A percentile compares a stretch with the other conserved stretches of the same genome.
Evolutionary conservation across 2,113 vertebrate genomes (phyloP).

Genomic region (Malaclemys terrapin): DNA sequence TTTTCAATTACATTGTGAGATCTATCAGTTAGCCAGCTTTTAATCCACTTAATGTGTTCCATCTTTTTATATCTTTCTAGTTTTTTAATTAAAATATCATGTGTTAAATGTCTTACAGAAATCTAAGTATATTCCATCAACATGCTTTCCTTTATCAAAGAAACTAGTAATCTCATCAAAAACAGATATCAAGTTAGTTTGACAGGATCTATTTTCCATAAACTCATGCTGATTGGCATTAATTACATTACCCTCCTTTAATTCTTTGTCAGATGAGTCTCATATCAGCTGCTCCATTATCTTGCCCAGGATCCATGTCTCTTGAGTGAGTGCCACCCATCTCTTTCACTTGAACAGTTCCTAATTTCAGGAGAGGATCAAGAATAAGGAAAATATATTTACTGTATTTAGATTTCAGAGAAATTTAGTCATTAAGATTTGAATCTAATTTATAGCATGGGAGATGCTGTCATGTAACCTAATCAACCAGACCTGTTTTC

Average conservation of each 20-base stretch:
- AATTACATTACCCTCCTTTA: not conserved
- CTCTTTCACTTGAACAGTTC: rapidly evolving
- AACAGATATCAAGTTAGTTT: not conserved
- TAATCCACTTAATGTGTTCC: not conserved
- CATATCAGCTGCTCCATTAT: not conserved
- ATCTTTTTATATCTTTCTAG: not conserved
- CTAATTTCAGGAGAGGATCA: not conserved
- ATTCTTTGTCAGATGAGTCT: not conserved
- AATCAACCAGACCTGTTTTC: rapidly evolving
- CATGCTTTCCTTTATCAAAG: not conserved
- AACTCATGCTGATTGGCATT: not conserved
- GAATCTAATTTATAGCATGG: not conserved
- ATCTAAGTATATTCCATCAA: not conserved
- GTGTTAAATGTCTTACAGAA: not conserved
- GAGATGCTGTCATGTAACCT: not conserved
- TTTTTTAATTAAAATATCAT: not conserved
- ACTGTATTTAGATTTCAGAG: not conserved
- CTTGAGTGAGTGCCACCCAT: not conserved
- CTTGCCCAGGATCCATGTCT: not conserved
- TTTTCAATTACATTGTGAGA: not conserved
- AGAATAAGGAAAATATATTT: rapidly evolving
- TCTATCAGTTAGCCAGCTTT: not conserved
- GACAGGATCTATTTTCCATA: not conserved
- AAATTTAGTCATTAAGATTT: not conserved
- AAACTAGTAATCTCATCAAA: not conserved